Evolutionary conservation across 2,888 invertebrate genomes (phyloP).

Genomic region (Sarcophaga variegata): DNA sequence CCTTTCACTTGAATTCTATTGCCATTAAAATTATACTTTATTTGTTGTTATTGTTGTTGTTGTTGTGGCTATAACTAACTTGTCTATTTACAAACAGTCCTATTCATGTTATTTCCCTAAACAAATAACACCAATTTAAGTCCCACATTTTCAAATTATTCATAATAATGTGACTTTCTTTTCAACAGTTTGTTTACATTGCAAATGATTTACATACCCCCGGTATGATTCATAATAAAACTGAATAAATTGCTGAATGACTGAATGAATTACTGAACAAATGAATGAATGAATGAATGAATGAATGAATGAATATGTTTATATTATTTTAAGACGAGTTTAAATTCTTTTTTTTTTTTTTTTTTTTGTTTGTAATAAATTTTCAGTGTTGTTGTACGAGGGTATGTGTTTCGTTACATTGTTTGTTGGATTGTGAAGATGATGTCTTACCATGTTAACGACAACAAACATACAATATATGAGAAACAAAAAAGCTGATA

Average conservation of each 20-base stretch:
- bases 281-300: background rate
- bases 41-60: no score
- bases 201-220: background rate
- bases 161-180: background rate
- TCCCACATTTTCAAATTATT: background rate
- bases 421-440: conserved; percentile 21
- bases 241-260: background rate
- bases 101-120: background rate
- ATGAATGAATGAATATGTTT: background rate
- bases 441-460: conserved; percentile 29
- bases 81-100: no score
- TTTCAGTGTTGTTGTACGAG: conserved; percentile 16
- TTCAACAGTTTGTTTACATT: background rate
- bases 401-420: background rate
- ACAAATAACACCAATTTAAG: background rate
- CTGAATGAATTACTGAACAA: background rate
- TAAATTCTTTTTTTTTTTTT: background rate
- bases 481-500: conserved; percentile 25
- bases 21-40: no score
- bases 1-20: no score
- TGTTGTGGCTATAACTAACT: no score
- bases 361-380: conserved; percentile 23
- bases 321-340: conserved; percentile 4
- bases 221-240: background rate
- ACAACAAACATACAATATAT: background rate